Evolutionary conservation across 2,888 invertebrate species (phyloP), one percentile per base, ranked within the genome.

Genomic region (Disparrhopalites patrizii): DNA sequence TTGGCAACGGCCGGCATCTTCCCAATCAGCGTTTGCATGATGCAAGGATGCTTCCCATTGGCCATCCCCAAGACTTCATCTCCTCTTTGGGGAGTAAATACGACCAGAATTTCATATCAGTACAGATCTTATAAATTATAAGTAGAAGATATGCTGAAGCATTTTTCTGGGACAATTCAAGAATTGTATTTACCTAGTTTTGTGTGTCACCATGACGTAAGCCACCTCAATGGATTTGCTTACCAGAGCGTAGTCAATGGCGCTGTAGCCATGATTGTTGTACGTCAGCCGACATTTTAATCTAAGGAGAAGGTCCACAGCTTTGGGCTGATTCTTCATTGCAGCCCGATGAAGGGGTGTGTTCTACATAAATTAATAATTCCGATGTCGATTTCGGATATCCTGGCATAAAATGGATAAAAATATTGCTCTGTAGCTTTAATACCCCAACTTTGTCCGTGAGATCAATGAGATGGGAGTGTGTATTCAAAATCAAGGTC

Each of bases 221-320:
- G 92, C 91, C 0, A 91, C 89, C 77, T 92, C 92, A 0, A 88
- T 87, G 76, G 88, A 89, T 77, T 91, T 90, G 78, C 89, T 89
- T 77, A 90, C 87, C 75, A 93, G 91, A 18, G 91, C 90, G 76
- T 91, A 88, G 78, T 93, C 93, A 50, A 93, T 88, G 18, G 93
- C 91, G 72, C 88, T 90, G 84, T 89, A 86, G 68, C 87, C 87
- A 78, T 86, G 82, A 65, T 83, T 83, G 79, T 93, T 92, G 77
- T 87, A 87, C 4, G 83, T 79, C 3, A 91, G 80, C 71, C 87
- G 86, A 76, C 90, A 90, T 84, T 86, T 84, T 90, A 51, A 85
- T 0, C 88, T 86, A 40, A 93, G 81, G 1, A 93, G 81, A 13
- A 91, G 81, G 0, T 85, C 85, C 10, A 91, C 88, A 0, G 89